These are phyloP conservation scores for Pollenia amentaria DNA, from an alignment of 2,888 invertebrate species.

Conservation along the genomic window DNA sequence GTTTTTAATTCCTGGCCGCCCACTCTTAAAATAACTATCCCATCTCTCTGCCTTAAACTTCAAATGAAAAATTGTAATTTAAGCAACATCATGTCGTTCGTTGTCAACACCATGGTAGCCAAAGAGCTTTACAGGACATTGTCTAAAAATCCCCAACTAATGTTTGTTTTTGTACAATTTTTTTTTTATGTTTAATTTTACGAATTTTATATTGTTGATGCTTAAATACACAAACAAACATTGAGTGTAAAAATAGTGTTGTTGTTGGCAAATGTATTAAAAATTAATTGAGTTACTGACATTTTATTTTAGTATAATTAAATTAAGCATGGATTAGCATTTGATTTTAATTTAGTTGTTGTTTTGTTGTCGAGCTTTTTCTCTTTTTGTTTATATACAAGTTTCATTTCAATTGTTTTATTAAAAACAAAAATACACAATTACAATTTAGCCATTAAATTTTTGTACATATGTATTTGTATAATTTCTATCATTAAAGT, in stretches of 20 bases:
- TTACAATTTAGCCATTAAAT: slow-evolving; percentile 9
- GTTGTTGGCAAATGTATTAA: slow-evolving; percentile 78
- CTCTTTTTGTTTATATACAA: slow-evolving; percentile 22
- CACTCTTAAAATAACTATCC: background rate
- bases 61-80: slow-evolving; percentile 36
- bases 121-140: slow-evolving; percentile 65
- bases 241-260: slow-evolving; percentile 36
- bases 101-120: slow-evolving; percentile 70
- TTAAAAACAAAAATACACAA: slow-evolving; percentile 13
- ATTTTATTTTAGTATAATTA: slow-evolving; percentile 84
- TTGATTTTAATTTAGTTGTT: slow-evolving; percentile 82
- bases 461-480: slow-evolving; percentile 28
- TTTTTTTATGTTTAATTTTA: background rate
- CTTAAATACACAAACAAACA: slow-evolving; percentile 4
- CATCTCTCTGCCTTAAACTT: background rate
- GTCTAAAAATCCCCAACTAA: slow-evolving; percentile 66
- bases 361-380: background rate
- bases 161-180: slow-evolving; percentile 35
- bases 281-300: slow-evolving; percentile 84
- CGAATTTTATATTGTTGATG: slow-evolving; percentile 49
- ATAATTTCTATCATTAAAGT: slow-evolving; percentile 46
- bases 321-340: slow-evolving; percentile 83
- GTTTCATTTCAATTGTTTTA: slow-evolving; percentile 35
- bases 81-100: slow-evolving; percentile 68
- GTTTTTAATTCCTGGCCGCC: slow-evolving; percentile 53